A percentile compares a stretch with the other conserved stretches of the same genome.
Conservation (phyloP, 2,888 invertebrate species). For the Amphipyra tragopoginis region DNA sequence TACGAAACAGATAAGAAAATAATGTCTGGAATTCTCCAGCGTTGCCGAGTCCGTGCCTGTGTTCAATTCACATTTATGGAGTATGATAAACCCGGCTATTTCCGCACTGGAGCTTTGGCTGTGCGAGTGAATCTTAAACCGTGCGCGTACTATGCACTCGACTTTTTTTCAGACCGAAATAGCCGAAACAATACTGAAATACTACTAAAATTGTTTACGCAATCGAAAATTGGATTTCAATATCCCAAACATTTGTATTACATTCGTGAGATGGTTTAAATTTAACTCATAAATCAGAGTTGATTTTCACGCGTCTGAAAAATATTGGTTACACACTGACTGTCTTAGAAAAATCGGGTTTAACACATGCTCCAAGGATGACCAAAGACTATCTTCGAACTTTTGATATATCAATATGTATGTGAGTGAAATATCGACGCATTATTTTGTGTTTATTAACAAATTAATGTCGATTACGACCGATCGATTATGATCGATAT, state of each 20-base stretch:
- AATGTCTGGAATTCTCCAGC: constrained; percentile 76
- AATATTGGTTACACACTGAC: no score
- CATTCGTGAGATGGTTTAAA: neutral
- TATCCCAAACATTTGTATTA: neutral
- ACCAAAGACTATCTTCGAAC: no score
- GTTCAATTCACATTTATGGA: constrained; percentile 75
- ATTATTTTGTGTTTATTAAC: no score
- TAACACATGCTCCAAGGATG: no score
- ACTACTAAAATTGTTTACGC: neutral
- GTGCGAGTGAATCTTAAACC: constrained; percentile 45
- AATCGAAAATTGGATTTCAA: neutral
- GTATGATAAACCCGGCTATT: constrained; percentile 84
- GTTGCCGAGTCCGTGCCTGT: constrained; percentile 76
- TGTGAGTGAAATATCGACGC: no score
- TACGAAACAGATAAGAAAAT: constrained; percentile 2
- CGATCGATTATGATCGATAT: no score
- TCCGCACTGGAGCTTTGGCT: constrained; percentile 67
- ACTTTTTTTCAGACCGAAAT: constrained; percentile 35
- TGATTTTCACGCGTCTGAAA: no score
- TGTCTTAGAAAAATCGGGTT: no score
- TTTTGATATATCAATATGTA: no score
- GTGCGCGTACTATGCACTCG: constrained; percentile 52
- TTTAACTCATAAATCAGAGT: no score
- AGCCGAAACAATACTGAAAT: neutral
- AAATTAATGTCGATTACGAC: no score